Evolutionary conservation across 2,888 invertebrate genomes (phyloP).

Genomic region (Aporophyla lueneburgensis): DNA sequence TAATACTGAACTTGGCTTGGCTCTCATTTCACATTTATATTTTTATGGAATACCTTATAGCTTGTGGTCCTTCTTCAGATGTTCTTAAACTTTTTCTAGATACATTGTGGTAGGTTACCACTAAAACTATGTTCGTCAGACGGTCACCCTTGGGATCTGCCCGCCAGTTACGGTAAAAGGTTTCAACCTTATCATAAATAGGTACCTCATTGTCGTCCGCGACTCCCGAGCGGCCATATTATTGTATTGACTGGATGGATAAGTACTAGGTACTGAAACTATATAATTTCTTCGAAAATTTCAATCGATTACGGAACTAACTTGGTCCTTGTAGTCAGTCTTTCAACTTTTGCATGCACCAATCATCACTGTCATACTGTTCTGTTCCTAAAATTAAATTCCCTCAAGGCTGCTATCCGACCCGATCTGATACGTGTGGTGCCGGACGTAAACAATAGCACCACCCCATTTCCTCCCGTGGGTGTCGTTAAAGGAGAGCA

Average conservation of each 20-base stretch:
- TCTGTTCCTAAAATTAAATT: neutral
- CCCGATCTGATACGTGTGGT: too few relatives aligned
- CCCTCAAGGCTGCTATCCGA: neutral
- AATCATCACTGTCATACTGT: neutral
- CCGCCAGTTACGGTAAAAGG: constrained; percentile 3
- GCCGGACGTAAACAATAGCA: too few relatives aligned
- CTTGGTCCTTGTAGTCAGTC: neutral
- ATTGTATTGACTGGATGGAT: neutral
- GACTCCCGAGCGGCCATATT: constrained; percentile 8
- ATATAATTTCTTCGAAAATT: neutral
- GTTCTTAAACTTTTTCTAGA: neutral
- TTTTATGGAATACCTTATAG: too few relatives aligned
- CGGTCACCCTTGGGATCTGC: neutral
- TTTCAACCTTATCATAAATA: constrained; percentile 10
- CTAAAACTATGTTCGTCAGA: neutral
- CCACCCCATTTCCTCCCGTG: too few relatives aligned
- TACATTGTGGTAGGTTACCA: neutral
- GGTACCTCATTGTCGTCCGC: neutral
- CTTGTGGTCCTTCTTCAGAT: neutral
- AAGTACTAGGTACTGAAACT: neutral
- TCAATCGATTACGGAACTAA: neutral
- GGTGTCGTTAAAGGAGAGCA: too few relatives aligned
- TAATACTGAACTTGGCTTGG: too few relatives aligned
- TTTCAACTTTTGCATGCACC: neutral
- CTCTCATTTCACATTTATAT: too few relatives aligned